Conservation (phyloP, 2,797 vertebrate species). For the Rhadinocentrus ornatus region DNA sequence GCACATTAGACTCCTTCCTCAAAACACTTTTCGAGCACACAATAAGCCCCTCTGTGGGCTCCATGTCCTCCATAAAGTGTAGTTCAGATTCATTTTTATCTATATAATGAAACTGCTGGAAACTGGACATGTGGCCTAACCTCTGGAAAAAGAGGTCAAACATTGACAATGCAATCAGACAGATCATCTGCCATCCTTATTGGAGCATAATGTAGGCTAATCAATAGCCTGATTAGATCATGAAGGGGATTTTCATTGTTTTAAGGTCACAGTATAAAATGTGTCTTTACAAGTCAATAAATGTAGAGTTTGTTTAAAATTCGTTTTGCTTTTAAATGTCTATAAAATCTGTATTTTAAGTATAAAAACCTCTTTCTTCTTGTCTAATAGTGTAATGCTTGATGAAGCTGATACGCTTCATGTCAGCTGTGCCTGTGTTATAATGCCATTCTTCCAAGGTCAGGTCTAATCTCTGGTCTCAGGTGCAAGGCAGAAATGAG, state of each 20-base stretch:
- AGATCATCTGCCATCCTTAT: slow-evolving; percentile 42
- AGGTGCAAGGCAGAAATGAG: slow-evolving; percentile 53
- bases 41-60: slow-evolving; percentile 1
- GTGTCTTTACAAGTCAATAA: background rate
- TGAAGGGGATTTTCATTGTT: slow-evolving; percentile 48
- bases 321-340: background rate
- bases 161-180: slow-evolving; percentile 58
- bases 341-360: background rate
- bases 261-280: slow-evolving; percentile 26
- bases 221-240: slow-evolving; percentile 76
- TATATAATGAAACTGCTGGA: slow-evolving; percentile 24
- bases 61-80: slow-evolving; percentile 9
- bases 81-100: background rate
- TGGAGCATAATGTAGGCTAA: slow-evolving; percentile 71
- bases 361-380: background rate
- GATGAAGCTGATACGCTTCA: slow-evolving; percentile 23
- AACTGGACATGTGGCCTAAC: slow-evolving; percentile 21
- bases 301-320: background rate
- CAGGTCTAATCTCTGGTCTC: slow-evolving; percentile 60
- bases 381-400: slow-evolving; percentile 5
- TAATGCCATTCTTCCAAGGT: slow-evolving; percentile 40
- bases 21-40: background rate
- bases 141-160: slow-evolving; percentile 52
- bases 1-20: background rate
- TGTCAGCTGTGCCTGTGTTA: background rate